phyloP scores from a whole-genome alignment of 2,113 vertebrate genomes.

The Pycnonotus jocosus region DNA sequence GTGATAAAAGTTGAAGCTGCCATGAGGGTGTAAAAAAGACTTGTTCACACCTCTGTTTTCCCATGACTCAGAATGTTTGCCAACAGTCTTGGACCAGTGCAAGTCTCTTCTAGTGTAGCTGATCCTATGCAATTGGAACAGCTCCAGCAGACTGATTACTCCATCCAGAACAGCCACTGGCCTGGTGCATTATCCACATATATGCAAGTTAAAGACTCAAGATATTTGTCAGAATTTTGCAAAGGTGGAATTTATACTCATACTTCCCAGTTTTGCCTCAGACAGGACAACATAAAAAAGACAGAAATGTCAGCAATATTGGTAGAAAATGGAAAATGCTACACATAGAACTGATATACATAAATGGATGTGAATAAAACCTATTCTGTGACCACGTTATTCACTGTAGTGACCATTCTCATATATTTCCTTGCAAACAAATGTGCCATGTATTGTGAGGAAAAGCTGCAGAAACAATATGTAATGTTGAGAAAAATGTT shows the following conservation, averaged over 20 bases:
- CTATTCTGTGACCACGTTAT: not conserved
- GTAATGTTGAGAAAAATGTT: not conserved
- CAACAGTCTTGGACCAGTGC: not conserved
- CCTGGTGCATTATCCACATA: not conserved
- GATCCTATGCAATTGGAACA: not conserved
- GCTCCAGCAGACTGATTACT: not conserved
- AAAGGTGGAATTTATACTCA: not conserved
- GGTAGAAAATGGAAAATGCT: not conserved
- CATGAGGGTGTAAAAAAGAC: not conserved
- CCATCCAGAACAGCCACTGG: not conserved
- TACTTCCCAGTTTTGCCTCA: not conserved
- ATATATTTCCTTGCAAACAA: not conserved
- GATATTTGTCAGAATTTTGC: not conserved
- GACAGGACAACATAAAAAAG: not conserved
- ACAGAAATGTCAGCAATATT: not conserved
- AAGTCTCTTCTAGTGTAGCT: not conserved
- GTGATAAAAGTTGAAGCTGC: not conserved
- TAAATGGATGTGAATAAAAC: not conserved
- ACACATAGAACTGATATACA: not conserved
- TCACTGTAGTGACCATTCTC: not conserved
- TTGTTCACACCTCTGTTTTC: not conserved
- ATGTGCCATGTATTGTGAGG: not conserved
- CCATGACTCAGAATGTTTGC: not conserved
- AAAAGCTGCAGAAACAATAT: not conserved
- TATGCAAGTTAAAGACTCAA: not conserved